Conservation (phyloP, 2,888 invertebrate genomes). For the Epistrophe grossulariae region DNA sequence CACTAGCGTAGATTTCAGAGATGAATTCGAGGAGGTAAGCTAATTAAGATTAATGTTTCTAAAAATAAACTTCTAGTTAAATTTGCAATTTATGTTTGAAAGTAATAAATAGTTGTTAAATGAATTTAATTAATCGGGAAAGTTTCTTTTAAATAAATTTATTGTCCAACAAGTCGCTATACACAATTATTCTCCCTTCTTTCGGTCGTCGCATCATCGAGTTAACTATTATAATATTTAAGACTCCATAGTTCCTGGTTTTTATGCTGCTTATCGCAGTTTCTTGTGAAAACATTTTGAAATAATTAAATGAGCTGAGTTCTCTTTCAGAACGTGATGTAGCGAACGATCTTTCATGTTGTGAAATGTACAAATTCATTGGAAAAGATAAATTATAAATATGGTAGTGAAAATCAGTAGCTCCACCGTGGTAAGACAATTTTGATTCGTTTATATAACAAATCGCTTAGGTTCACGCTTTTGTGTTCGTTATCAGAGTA, state of each 20-base stretch:
- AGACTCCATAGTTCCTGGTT: not conserved
- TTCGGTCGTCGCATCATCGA: not conserved
- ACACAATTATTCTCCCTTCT: not conserved
- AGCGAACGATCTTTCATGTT: not conserved
- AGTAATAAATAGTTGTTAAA: not conserved
- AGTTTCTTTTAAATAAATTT: not conserved
- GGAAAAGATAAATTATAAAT: no score
- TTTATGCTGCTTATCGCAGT: not conserved
- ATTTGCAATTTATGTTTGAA: not conserved
- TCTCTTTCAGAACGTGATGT: not conserved
- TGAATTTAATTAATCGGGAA: not conserved
- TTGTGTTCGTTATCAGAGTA: not conserved
- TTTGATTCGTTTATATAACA: not conserved
- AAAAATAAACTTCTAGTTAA: conserved; percentile 8
- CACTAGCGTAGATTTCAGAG: conserved; percentile 93
- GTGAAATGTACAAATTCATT: not conserved
- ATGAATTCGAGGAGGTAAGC: conserved; percentile 93
- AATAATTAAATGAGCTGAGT: not conserved
- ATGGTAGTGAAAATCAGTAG: not conserved
- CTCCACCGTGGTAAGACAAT: not conserved
- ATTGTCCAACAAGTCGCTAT: conserved; percentile 5
- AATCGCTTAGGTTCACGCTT: not conserved
- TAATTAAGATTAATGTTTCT: conserved; percentile 1
- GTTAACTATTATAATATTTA: not conserved
- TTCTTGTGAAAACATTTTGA: not conserved